Base-by-base conservation (phyloP, 2,113 vertebrate genomes). In the Ia io region DNA sequence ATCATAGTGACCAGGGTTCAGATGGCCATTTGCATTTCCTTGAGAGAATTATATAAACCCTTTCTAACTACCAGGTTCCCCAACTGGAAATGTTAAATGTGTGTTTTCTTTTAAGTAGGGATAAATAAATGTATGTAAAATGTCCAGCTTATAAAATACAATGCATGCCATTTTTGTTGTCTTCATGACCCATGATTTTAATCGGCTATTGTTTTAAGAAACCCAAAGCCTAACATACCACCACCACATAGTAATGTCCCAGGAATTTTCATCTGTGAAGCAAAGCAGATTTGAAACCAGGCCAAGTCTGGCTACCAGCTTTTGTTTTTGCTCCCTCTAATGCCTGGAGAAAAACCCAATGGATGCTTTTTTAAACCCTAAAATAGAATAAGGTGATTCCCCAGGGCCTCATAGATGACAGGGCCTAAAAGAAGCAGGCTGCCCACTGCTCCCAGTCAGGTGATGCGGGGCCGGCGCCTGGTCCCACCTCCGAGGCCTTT, bases 311-410 rank as follows among this genome's bases (percentile, higher is more conserved):
- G 78, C 84, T 82, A 65, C 65, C 53, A 13, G 92, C 49, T 49
- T 97, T 95, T 97, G 88, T 93, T 96, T 85, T 79, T n/a, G 2
- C 83, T 97, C 85, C 42, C 44, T 73, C 37, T 10, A 32, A 65
- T 44, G 73, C 56, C 71, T 92, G 90, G 49, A 94, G 90, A 92
- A 95, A 93, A 79, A 86, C 85, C 20, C 85, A 94, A 42, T 11
- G 25, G 63, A 93, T 51, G 77, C 82, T 59, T 76, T 95, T 95
- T 73, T 56, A 59, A 93, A 90, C 76, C 40, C 69, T 91, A 71
- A 93, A 96, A 95, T 92, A 94, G 96, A 69, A 88, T 44, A 89
- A 86, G 78, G 82, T n/a, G 49, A 91, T 93, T 95, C 96, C 91
- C 95, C 20, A 88, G 73, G 85, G 94, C 37, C 74, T 44, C 28